Evolutionary conservation across 2,888 invertebrate species (phyloP).

Genomic region (Hetaerina titia): DNA sequence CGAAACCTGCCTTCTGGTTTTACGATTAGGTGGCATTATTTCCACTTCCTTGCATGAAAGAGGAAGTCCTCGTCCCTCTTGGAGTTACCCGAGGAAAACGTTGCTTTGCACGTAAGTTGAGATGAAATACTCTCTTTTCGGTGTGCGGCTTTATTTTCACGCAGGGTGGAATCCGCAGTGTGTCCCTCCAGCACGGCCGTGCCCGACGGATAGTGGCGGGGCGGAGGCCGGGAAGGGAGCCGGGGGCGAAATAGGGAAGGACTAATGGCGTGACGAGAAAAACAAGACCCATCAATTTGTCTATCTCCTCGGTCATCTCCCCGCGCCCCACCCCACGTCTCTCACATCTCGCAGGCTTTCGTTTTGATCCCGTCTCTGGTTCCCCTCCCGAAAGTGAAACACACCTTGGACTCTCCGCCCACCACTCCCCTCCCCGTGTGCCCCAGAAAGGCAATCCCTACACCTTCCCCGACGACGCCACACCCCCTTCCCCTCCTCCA

Average conservation of each 20-base stretch:
- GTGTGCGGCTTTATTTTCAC: not conserved
- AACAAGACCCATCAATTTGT: not conserved
- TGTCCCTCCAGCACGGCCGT: not conserved
- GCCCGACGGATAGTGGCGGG: not conserved
- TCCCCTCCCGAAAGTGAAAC: too few relatives aligned
- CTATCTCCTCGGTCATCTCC: not conserved
- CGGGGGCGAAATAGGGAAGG: not conserved
- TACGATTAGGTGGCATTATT: not conserved
- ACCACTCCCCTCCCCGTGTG: not conserved
- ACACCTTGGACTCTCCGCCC: not conserved
- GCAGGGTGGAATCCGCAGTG: not conserved
- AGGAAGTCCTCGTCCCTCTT: not conserved
- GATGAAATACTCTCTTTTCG: not conserved
- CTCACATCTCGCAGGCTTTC: not conserved
- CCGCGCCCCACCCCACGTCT: not conserved
- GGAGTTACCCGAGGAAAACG: not conserved
- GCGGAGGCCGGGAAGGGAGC: not conserved
- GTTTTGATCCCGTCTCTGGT: too few relatives aligned
- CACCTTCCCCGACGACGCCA: not conserved
- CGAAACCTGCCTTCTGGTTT: not conserved
- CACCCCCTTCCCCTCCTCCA: too few relatives aligned
- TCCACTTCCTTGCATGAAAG: not conserved
- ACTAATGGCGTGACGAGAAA: not conserved
- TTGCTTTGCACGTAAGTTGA: not conserved
- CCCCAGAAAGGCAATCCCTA: constrained; percentile 46